Percentiles rank a stretch among this genome's conserved stretches.
Conservation (phyloP, 2,113 vertebrate genomes). For the Nerophis lumbriciformis region DNA sequence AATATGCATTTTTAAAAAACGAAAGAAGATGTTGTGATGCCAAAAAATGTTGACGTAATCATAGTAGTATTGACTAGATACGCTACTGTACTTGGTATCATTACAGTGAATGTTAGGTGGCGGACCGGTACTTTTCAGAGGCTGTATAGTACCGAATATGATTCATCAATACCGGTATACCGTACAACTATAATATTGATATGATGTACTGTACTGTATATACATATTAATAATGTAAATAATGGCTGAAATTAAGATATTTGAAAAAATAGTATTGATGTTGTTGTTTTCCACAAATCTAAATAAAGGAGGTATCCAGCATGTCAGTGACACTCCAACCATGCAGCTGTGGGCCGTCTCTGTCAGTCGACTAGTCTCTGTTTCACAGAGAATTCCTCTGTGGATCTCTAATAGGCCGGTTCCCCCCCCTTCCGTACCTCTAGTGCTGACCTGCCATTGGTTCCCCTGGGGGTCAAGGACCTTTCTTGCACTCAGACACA, state of each 20-base stretch:
- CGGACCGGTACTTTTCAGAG: too few species aligned
- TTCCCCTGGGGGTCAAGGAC: conserved; percentile 50
- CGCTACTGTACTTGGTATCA: too few species aligned
- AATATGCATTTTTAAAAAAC: too few species aligned
- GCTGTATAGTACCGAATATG: too few species aligned
- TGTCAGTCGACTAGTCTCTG: conserved; percentile 55
- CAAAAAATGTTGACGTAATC: too few species aligned
- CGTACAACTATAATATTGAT: too few species aligned
- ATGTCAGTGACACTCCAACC: conserved; percentile 28
- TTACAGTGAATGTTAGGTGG: too few species aligned
- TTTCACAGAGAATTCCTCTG: conserved; percentile 64
- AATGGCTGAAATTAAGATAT: neutral
- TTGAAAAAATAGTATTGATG: neutral
- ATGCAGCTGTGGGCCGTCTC: conserved; percentile 63
- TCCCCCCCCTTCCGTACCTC: conserved; percentile 9
- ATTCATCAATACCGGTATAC: too few species aligned
- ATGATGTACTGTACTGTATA: too few species aligned
- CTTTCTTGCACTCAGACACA: conserved; percentile 44
- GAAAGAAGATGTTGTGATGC: too few species aligned
- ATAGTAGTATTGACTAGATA: too few species aligned
- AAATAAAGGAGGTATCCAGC: neutral
- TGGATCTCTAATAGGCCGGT: conserved; percentile 52
- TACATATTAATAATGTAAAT: too few species aligned
- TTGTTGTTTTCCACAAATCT: neutral
- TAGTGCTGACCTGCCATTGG: conserved; percentile 49